These are phyloP conservation scores for Dipus sagitta DNA, from an alignment of 2,797 vertebrate species.

Conservation along the genomic window DNA sequence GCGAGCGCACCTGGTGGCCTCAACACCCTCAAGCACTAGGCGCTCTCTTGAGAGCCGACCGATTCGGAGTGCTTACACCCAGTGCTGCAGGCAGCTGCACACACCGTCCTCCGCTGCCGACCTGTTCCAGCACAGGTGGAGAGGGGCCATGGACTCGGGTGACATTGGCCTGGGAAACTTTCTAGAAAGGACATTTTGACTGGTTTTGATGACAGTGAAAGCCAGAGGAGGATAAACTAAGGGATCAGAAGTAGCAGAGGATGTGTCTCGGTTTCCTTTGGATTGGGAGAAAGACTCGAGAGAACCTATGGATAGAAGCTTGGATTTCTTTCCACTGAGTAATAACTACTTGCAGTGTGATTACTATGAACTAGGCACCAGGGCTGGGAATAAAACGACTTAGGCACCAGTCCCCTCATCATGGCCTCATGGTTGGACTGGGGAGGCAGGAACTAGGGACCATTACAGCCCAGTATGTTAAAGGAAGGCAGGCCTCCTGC, in stretches of 20 bases:
- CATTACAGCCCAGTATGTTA: not conserved
- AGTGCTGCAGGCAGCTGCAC: not conserved
- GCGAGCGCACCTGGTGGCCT: not conserved
- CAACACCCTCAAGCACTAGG: fast-evolving
- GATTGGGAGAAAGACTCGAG: not conserved
- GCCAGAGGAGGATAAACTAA: not conserved
- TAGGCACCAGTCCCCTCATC: not conserved
- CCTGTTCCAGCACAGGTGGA: not conserved
- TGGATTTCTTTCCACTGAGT: not conserved
- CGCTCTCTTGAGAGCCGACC: not conserved
- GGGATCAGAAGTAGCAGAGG: not conserved
- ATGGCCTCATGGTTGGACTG: not conserved
- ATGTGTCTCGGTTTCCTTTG: not conserved
- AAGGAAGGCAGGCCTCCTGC: not conserved
- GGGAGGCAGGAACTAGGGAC: not conserved
- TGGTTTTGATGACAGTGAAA: not conserved
- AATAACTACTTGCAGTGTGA: not conserved
- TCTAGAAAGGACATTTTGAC: slow-evolving; percentile 3
- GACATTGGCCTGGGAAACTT: not conserved
- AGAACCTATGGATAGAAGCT: not conserved
- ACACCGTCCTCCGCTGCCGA: too few species aligned
- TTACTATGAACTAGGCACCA: not conserved
- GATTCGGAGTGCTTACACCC: not conserved
- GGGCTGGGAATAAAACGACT: not conserved
- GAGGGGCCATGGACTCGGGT: not conserved